Evolutionary conservation across 2,797 vertebrate genomes (phyloP).

Genomic region (Echiichthys vipera): DNA sequence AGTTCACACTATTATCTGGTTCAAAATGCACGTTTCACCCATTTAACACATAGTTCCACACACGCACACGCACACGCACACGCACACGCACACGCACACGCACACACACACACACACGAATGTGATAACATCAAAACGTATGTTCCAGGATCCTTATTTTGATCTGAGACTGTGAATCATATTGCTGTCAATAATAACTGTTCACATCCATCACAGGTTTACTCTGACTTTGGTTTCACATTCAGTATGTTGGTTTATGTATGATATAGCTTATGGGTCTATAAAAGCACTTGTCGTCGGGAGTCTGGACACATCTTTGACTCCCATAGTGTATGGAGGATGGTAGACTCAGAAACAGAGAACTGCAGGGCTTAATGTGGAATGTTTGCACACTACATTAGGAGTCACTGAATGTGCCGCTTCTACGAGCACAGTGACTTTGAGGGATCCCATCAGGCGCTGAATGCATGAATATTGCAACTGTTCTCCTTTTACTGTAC

Average conservation of each 20-base stretch:
- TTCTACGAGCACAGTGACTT: conserved; percentile 58
- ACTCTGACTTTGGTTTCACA: conserved; percentile 61
- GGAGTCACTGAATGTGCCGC: conserved; percentile 56
- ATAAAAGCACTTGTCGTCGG: conserved; percentile 68
- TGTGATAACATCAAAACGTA: conserved; percentile 45
- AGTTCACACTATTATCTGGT: conserved; percentile 21
- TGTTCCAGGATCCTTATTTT: conserved; percentile 42
- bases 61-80: not conserved
- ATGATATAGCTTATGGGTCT: conserved; percentile 63
- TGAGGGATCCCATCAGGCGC: conserved; percentile 46
- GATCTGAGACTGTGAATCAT: conserved; percentile 47
- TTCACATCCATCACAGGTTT: conserved; percentile 32
- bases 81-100: conserved; percentile 2
- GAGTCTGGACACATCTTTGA: conserved; percentile 48
- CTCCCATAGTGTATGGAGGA: conserved; percentile 65
- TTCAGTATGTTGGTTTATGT: conserved; percentile 62
- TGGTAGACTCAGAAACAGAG: conserved; percentile 55
- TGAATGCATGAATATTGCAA: conserved; percentile 26
- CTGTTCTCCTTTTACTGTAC: not conserved
- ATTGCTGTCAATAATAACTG: conserved; percentile 35
- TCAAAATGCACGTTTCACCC: conserved; percentile 43
- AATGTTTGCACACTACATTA: conserved; percentile 73
- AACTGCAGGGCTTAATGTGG: conserved; percentile 58
- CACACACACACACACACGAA: conserved; percentile 2
- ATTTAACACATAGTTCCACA: conserved; percentile 32